Percentiles rank a stretch among this genome's conserved stretches.
phyloP scores from a whole-genome alignment of 2,797 vertebrate species.

The Steatocranus sp. region DNA sequence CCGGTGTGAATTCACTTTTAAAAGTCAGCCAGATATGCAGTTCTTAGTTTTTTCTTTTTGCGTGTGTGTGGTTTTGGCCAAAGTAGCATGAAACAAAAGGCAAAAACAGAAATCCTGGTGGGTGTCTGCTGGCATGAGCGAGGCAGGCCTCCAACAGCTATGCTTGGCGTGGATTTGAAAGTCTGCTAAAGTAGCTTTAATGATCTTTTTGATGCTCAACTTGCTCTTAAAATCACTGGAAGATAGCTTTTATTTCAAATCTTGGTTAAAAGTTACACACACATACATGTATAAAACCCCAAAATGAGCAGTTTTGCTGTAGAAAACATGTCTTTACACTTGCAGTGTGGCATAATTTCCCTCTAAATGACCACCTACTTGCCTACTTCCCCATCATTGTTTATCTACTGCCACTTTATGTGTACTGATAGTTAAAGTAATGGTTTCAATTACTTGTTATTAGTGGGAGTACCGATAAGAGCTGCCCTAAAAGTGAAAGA shows the following conservation, averaged over 20 bases:
- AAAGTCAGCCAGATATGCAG: neutral
- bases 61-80: neutral
- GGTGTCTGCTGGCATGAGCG: conserved; percentile 8
- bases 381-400: neutral
- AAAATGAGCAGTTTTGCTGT: neutral
- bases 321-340: neutral
- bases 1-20: neutral
- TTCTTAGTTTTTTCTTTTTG: neutral
- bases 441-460: neutral
- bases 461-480: conserved; percentile 17
- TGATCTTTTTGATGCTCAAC: neutral
- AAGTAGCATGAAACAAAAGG: conserved; percentile 12
- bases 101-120: conserved; percentile 21
- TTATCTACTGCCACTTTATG: neutral
- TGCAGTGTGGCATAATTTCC: neutral
- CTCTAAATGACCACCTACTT: neutral
- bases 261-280: neutral
- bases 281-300: neutral
- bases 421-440: conserved; percentile 5
- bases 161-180: neutral
- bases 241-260: neutral
- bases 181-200: neutral
- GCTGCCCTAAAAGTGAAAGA: neutral
- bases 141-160: neutral
- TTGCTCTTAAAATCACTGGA: neutral